Evolutionary conservation across 2,113 vertebrate genomes (phyloP), one percentile per base, ranked within the genome.

Genomic region (Setophaga petechia): DNA sequence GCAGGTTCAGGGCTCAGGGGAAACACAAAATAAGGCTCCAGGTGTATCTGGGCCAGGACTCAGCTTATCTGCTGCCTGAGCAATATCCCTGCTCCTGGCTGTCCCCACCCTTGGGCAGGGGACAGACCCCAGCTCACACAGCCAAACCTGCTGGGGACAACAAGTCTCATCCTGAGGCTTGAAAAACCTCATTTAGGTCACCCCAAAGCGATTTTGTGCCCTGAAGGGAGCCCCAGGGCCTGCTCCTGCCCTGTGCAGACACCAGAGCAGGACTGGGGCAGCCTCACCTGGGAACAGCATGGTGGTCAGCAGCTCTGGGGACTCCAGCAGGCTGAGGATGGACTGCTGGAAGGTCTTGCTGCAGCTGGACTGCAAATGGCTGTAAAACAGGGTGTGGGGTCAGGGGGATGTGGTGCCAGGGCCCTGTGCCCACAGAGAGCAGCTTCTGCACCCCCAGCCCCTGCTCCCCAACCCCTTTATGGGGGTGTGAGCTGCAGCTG

Each of bases 221-320:
- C 69, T 15, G 31, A 13, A 66, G 19, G 10, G 37, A 66, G 54
- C 15, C 23, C 0, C 16, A 20, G 30, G 3, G 5, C 37, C 37
- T 22, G 33, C 2, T 28, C 49, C 54, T 75, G 77, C 52, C 52
- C 85, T 75, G 27, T 43, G 51, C 52, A 27, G 62, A 7, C 37
- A 8, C 2, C 2, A 0, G 57, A 27, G 67, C 67, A 54, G 54
- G 7, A 6, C 31, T 2, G 1, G 14, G 52, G 37, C 18, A 15
- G 12, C 66, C 98, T 49, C 91, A 99, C 99, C 99, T 98, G 99
- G 99, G 87, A 99, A 98, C 65, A 99, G 97, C 98, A 99, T 99
- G 43, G 99, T 99, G 79, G 98, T 98, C 62, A 99, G 98, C 25
- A 98, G 97, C 96, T 99, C 99, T 4, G 99, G 98, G 58, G 98